A percentile compares a stretch with the other conserved stretches of the same genome.
Conservation (phyloP, 2,888 invertebrate genomes). For the Perdita meconis region DNA sequence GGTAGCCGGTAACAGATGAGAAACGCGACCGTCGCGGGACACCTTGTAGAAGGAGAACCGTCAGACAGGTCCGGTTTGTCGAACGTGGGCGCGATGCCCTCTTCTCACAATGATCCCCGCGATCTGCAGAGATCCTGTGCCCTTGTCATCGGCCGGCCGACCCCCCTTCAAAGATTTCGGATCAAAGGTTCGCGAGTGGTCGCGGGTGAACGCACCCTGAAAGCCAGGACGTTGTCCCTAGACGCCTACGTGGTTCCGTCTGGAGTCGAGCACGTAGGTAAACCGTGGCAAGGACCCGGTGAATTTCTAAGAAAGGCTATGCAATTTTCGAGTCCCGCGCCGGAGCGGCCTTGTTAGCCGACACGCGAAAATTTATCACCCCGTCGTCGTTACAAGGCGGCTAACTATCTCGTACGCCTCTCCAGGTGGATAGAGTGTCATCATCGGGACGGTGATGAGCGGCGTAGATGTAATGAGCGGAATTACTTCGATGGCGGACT, state of each 20-base stretch:
- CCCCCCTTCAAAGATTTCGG: constrained; percentile 55
- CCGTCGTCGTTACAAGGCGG: constrained; percentile 52
- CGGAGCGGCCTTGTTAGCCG: constrained; percentile 57
- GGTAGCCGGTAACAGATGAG: constrained; percentile 52
- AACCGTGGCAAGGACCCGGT: constrained; percentile 51
- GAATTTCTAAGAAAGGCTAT: constrained; percentile 67
- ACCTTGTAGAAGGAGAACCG: constrained; percentile 54
- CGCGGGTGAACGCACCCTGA: constrained; percentile 77
- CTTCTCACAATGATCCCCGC: constrained; percentile 78
- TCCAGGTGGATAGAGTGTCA: constrained; percentile 47
- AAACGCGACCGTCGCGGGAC: constrained; percentile 42
- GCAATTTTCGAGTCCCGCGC: constrained; percentile 59
- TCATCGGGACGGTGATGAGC: constrained; percentile 45
- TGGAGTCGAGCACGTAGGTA: constrained; percentile 35
- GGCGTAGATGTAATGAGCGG: constrained; percentile 41
- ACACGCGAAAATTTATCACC: constrained; percentile 64
- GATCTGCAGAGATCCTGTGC: constrained; percentile 73
- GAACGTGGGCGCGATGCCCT: constrained; percentile 78
- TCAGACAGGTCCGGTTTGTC: constrained; percentile 62
- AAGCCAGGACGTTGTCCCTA: constrained; percentile 69
- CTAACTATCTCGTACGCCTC: constrained; percentile 51
- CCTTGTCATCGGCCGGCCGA: constrained; percentile 58
- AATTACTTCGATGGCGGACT: constrained; percentile 29
- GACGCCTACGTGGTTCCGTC: constrained; percentile 65
- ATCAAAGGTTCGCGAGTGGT: constrained; percentile 47